A percentile compares a stretch with the other conserved stretches of the same genome.
Evolutionary conservation across 2,888 invertebrate species (phyloP).

Genomic region (Euclidia mi): DNA sequence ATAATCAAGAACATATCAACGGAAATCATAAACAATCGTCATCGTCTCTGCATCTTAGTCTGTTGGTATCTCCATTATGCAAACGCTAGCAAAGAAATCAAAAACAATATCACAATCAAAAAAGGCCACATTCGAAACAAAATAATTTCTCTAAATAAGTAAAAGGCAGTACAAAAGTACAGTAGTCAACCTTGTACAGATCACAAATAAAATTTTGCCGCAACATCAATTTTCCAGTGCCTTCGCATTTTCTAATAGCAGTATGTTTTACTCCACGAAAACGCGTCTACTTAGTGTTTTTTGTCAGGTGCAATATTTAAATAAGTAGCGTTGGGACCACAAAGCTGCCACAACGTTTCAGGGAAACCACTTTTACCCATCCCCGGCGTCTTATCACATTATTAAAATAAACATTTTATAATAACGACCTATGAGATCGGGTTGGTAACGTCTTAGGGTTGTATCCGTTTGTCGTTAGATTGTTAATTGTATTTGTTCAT

Average conservation of each 20-base stretch:
- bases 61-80: too few relatives aligned
- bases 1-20: too few relatives aligned
- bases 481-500: slow-evolving; percentile 65
- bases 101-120: too few relatives aligned
- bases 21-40: too few relatives aligned
- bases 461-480: slow-evolving; percentile 55
- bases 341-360: slow-evolving; percentile 49
- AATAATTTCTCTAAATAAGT: too few relatives aligned
- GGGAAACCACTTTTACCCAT: slow-evolving; percentile 49
- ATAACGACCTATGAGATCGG: slow-evolving; percentile 66
- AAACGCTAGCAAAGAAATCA: too few relatives aligned
- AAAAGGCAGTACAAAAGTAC: too few relatives aligned
- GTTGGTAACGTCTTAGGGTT: slow-evolving; percentile 53
- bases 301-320: slow-evolving; percentile 44
- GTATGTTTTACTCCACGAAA: slow-evolving; percentile 26
- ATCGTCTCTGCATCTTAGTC: too few relatives aligned
- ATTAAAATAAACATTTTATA: slow-evolving; percentile 72
- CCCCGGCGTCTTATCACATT: slow-evolving; percentile 58
- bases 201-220: slow-evolving; percentile 1
- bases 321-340: slow-evolving; percentile 50
- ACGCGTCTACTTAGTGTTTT: slow-evolving; percentile 25
- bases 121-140: too few relatives aligned
- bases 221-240: slow-evolving; percentile 13
- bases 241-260: slow-evolving; percentile 29
- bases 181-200: too few relatives aligned